Evolutionary conservation across 2,888 invertebrate species (phyloP).

Genomic region (Hirtodrosophila trivittata): DNA sequence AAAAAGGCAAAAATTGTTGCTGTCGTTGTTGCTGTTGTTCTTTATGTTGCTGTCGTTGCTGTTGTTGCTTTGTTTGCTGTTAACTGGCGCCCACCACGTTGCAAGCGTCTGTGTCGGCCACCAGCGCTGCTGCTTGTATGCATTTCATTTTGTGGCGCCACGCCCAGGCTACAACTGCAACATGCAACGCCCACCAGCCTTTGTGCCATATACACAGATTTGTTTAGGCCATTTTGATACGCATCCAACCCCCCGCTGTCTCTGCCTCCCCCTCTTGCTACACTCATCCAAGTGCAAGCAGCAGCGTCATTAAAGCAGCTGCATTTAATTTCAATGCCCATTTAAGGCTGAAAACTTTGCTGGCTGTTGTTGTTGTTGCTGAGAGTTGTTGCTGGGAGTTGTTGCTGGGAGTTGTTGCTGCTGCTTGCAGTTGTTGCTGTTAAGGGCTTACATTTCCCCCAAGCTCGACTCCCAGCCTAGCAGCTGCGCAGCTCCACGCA

Average conservation of each 20-base stretch:
- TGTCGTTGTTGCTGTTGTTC: conserved; percentile 23
- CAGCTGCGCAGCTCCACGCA: conserved; percentile 68
- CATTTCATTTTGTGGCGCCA: conserved; percentile 66
- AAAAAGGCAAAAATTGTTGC: conserved; percentile 66
- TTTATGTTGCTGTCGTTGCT: conserved; percentile 8
- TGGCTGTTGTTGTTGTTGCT: conserved; percentile 10
- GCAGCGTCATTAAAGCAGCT: conserved; percentile 72
- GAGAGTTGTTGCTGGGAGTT: neutral
- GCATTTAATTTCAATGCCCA: conserved; percentile 78
- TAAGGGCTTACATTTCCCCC: conserved; percentile 69
- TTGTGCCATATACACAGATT: conserved; percentile 69
- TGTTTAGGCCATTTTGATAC: conserved; percentile 62
- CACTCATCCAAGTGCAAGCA: conserved; percentile 43
- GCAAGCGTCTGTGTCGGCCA: conserved; percentile 52
- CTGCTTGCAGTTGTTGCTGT: conserved; percentile 23
- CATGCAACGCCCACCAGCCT: conserved; percentile 66
- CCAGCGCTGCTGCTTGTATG: conserved; percentile 58
- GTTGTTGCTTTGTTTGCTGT: conserved; percentile 52
- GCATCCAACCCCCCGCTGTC: conserved; percentile 19
- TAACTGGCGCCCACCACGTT: conserved; percentile 73
- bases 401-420: conserved; percentile 21
- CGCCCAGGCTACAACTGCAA: conserved; percentile 60
- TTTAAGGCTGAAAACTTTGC: conserved; percentile 63
- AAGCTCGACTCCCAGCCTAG: conserved; percentile 35
- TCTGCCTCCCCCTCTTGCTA: neutral